phyloP scores from a whole-genome alignment of 2,113 vertebrate species.

The Propithecus coquereli region DNA sequence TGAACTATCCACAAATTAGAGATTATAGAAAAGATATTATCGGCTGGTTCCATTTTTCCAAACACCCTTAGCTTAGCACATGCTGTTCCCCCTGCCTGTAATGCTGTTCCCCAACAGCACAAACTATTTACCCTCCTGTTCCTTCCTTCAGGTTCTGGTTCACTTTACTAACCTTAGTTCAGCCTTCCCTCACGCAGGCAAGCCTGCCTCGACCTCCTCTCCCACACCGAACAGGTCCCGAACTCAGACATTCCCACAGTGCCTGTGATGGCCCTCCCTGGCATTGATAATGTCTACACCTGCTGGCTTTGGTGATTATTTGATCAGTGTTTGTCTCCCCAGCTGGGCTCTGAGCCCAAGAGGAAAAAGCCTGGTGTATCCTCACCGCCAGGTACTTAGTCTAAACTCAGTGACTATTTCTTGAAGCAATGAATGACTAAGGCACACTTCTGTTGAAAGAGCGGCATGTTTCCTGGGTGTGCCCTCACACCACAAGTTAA shows the following conservation, averaged over 20 bases:
- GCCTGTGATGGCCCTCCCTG: fast-evolving
- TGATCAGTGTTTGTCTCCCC: not conserved
- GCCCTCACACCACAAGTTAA: not conserved
- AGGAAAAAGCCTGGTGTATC: not conserved
- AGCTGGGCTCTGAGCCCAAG: not conserved
- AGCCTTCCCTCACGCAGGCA: not conserved
- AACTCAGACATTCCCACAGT: not conserved
- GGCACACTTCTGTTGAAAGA: not conserved
- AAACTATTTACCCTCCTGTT: fast-evolving
- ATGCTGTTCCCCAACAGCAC: not conserved
- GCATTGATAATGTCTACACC: fast-evolving
- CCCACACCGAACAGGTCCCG: too few species aligned
- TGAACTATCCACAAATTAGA: not conserved
- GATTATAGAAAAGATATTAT: not conserved
- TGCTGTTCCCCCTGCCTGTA: not conserved
- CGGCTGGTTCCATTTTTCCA: not conserved
- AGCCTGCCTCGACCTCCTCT: too few species aligned
- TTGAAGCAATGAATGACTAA: not conserved
- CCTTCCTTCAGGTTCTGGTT: not conserved
- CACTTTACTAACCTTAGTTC: not conserved
- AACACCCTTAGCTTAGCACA: not conserved
- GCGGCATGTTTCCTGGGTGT: not conserved
- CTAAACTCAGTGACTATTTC: not conserved
- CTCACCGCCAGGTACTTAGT: not conserved
- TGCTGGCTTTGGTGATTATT: not conserved